These are phyloP conservation scores for Pseudomyrmex flavicornis DNA, from an alignment of 1,140 invertebrate genomes.

Conservation along the genomic window DNA sequence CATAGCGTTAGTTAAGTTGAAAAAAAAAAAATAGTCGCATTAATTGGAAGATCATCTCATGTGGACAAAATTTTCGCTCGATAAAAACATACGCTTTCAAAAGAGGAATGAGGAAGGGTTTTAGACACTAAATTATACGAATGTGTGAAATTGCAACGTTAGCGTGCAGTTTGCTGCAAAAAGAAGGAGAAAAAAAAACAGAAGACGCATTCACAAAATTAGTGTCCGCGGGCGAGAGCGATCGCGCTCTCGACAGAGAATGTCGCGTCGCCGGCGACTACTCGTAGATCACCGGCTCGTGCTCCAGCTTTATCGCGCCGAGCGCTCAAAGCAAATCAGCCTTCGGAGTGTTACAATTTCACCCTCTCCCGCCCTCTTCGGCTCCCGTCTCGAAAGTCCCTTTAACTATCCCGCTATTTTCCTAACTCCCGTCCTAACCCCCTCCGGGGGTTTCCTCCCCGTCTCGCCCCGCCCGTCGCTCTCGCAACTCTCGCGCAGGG, in stretches of 20 bases:
- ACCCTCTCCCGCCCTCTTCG: slow-evolving; percentile 42
- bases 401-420: slow-evolving; percentile 82
- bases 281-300: slow-evolving; percentile 33
- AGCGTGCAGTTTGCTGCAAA: not conserved
- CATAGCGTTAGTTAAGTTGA: not conserved
- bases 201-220: slow-evolving; percentile 8
- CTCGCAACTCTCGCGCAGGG: slow-evolving; percentile 51
- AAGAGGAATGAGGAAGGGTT: not conserved
- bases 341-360: slow-evolving; percentile 77
- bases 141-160: not conserved
- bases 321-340: slow-evolving; percentile 75
- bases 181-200: not conserved
- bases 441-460: slow-evolving; percentile 68
- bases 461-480: slow-evolving; percentile 66
- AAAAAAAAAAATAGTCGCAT: not conserved
- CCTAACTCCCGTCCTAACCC: slow-evolving; percentile 74
- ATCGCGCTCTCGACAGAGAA: slow-evolving; percentile 28
- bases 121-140: slow-evolving; percentile 4
- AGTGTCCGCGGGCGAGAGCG: slow-evolving; percentile 30
- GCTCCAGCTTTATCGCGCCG: slow-evolving; percentile 63
- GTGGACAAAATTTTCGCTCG: not conserved
- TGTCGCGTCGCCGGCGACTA: slow-evolving; percentile 30
- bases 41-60: not conserved
- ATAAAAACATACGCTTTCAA: not conserved
- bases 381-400: slow-evolving; percentile 66